Conservation (phyloP, 64 coral and sea anemone genomes). For the Cladopsammia gracilis region DNA sequence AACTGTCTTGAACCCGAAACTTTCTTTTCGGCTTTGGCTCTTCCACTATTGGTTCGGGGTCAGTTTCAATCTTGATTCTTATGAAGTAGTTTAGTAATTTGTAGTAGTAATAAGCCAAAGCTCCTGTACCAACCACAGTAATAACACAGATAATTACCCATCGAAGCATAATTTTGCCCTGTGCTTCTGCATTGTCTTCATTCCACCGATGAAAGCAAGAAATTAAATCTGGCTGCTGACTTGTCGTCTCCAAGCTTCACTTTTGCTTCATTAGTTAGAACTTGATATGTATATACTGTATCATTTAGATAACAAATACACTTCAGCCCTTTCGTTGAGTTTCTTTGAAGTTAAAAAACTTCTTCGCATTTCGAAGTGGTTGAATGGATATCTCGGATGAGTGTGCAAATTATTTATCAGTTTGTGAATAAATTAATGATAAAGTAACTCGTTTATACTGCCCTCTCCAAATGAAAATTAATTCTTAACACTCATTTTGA, state of each 20-base stretch:
- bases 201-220: too few species aligned
- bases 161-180: not conserved
- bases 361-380: not conserved
- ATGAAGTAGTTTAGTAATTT: conserved; percentile 27
- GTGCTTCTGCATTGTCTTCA: not conserved
- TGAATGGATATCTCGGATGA: not conserved
- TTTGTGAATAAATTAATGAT: conserved; percentile 8
- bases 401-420: not conserved
- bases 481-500: not conserved
- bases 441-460: not conserved
- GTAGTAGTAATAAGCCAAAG: conserved; percentile 35
- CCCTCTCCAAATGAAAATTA: not conserved
- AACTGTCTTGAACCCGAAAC: not conserved
- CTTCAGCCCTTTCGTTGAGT: too few species aligned
- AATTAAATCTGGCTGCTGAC: too few species aligned
- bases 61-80: conserved; percentile 15
- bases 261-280: too few species aligned
- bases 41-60: not conserved
- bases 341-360: not conserved
- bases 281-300: too few species aligned
- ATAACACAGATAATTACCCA: not conserved
- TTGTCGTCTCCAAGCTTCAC: too few species aligned
- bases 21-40: not conserved
- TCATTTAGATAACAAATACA: too few species aligned
- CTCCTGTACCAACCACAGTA: not conserved